These are phyloP conservation scores for Fukomys damarensis DNA, from an alignment of 2,113 vertebrate genomes.

Conservation along the genomic window DNA sequence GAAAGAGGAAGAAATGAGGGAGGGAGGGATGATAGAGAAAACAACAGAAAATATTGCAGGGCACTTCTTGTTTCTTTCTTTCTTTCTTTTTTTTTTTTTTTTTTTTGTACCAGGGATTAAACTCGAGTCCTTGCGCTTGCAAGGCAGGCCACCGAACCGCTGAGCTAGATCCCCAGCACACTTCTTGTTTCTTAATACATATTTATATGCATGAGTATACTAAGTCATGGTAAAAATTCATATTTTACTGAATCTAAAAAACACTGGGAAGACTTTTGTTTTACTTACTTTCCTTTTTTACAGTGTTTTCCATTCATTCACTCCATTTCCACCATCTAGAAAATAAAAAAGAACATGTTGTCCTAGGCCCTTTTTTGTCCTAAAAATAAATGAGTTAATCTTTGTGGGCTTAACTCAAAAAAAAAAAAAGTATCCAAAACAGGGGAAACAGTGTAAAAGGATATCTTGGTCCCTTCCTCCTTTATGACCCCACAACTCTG, in stretches of 20 bases:
- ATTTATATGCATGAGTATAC: background rate
- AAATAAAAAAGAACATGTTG: background rate
- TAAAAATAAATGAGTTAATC: slow-evolving; percentile 19
- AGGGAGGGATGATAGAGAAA: background rate
- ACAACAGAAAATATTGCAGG: background rate
- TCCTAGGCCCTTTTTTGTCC: background rate
- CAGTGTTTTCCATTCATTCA: slow-evolving; percentile 41
- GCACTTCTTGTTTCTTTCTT: background rate
- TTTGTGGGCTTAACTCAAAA: slow-evolving; percentile 15
- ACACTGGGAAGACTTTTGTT: background rate
- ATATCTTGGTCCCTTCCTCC: background rate
- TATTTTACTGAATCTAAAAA: background rate
- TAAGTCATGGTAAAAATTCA: background rate
- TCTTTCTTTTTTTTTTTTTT: too few species aligned
- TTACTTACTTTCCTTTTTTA: background rate
- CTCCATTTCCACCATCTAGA: slow-evolving; percentile 37
- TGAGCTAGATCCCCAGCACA: too few species aligned
- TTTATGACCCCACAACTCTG: background rate
- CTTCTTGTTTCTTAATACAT: background rate
- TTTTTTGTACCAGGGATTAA: too few species aligned
- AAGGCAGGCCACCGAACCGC: too few species aligned
- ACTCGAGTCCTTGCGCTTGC: too few species aligned
- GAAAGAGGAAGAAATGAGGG: background rate
- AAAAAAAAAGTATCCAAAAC: background rate
- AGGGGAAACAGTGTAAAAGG: background rate